Conservation (phyloP, 53 echinoderm and acorn worm genomes). For the Antedon mediterranea region DNA sequence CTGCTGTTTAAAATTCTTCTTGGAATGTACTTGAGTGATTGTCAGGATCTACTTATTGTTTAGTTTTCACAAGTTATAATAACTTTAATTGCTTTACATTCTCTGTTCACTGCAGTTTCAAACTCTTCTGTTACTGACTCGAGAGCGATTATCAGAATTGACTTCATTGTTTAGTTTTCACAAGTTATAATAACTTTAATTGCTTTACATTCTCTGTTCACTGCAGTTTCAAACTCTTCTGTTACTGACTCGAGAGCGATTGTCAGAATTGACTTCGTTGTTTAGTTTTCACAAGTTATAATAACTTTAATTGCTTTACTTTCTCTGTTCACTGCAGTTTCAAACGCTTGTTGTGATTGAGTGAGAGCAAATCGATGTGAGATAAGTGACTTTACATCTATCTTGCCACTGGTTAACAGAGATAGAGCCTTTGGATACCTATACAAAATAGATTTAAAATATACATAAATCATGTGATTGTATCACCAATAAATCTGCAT, state of each 20-base stretch:
- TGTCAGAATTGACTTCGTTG: background rate
- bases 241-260: too few species aligned
- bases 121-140: too few species aligned
- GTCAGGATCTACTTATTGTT: background rate
- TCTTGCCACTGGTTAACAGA: slow-evolving; percentile 25
- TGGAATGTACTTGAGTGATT: too few species aligned
- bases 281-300: slow-evolving; percentile 5
- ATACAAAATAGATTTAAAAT: too few species aligned
- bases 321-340: slow-evolving; percentile 22
- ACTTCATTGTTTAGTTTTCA: background rate
- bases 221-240: too few species aligned
- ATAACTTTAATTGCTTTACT: slow-evolving; percentile 43
- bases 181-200: slow-evolving; percentile 40
- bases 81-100: slow-evolving; percentile 38
- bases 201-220: slow-evolving; percentile 18
- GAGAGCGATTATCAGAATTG: too few species aligned
- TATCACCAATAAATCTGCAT: too few species aligned
- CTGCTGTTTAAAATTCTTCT: too few species aligned
- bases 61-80: slow-evolving; percentile 13
- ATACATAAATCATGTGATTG: too few species aligned
- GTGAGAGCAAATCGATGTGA: slow-evolving; percentile 33
- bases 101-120: slow-evolving; percentile 16
- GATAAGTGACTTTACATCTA: slow-evolving; percentile 22
- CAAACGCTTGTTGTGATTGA: slow-evolving; percentile 25
- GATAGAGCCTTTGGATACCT: slow-evolving; percentile 44